phyloP scores from a whole-genome alignment of 2,113 vertebrate species.

The Pelusios castaneus region DNA sequence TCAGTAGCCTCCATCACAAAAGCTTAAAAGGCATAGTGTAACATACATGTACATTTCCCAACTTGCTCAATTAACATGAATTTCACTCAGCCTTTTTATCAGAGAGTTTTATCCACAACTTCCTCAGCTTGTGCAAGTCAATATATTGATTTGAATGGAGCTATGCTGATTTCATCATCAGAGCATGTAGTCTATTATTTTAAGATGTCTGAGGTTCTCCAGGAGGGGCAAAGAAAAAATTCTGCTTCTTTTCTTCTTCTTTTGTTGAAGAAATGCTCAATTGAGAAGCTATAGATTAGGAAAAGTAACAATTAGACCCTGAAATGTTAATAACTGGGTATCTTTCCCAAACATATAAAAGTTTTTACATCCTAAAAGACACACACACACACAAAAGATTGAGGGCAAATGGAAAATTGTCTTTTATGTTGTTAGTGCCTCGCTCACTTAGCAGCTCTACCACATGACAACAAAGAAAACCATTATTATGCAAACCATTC shows the following conservation, averaged over 20 bases:
- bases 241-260: constrained; percentile 36
- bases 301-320: constrained; percentile 72
- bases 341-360: constrained; percentile 58
- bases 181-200: constrained; percentile 9
- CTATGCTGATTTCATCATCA: neutral
- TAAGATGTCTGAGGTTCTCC: constrained; percentile 44
- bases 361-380: constrained; percentile 77
- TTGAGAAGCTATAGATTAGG: constrained; percentile 51
- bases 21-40: neutral
- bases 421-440: constrained; percentile 68
- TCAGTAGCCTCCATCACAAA: neutral
- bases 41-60: neutral
- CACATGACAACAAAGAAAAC: constrained; percentile 77
- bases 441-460: constrained; percentile 67
- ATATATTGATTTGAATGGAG: neutral
- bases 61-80: neutral
- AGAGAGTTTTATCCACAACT: neutral
- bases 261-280: constrained; percentile 32
- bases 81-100: constrained; percentile 29
- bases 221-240: constrained; percentile 35
- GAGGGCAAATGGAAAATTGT: constrained; percentile 73
- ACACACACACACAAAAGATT: constrained; percentile 63
- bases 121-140: neutral
- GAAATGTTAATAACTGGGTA: constrained; percentile 76
- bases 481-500: constrained; percentile 89